Percentiles rank a stretch among this genome's conserved stretches.
These are phyloP conservation scores for Salvelinus fontinalis DNA, from an alignment of 2,113 vertebrate genomes.

Conservation along the genomic window DNA sequence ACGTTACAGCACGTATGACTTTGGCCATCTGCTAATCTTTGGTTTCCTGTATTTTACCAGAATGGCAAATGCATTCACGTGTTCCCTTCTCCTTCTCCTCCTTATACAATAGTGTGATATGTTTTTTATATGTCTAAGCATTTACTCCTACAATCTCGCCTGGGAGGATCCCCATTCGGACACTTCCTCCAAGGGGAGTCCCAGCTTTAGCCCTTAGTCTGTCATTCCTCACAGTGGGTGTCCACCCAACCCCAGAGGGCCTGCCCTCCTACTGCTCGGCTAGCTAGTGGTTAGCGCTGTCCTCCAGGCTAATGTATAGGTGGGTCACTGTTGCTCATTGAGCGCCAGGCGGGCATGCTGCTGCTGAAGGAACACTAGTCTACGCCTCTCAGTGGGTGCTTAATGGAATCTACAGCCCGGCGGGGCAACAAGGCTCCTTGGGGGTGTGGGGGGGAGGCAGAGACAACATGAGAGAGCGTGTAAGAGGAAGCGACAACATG, in stretches of 20 bases:
- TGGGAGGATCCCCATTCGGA: background rate
- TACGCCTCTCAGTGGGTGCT: conserved; percentile 21
- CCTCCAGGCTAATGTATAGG: background rate
- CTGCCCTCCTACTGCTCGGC: background rate
- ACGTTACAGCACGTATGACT: too few relatives aligned
- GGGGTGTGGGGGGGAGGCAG: conserved; percentile 5
- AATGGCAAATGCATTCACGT: too few relatives aligned
- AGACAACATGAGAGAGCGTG: too few relatives aligned
- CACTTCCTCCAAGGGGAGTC: conserved; percentile 15
- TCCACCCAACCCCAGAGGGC: background rate
- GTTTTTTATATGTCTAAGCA: too few relatives aligned
- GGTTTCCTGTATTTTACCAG: too few relatives aligned
- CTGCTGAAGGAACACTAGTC: too few relatives aligned
- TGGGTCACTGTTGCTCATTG: background rate
- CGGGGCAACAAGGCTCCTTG: background rate
- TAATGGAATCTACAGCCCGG: background rate
- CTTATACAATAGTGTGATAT: too few relatives aligned
- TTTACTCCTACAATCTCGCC: too few relatives aligned
- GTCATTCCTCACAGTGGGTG: background rate
- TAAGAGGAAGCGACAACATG: conserved; percentile 34
- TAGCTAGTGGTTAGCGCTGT: background rate
- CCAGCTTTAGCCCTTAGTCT: background rate
- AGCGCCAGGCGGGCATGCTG: background rate
- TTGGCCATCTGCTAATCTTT: too few relatives aligned
- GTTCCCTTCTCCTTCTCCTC: too few relatives aligned